phyloP scores from a whole-genome alignment of 2,113 vertebrate genomes.

The Calypte anna region DNA sequence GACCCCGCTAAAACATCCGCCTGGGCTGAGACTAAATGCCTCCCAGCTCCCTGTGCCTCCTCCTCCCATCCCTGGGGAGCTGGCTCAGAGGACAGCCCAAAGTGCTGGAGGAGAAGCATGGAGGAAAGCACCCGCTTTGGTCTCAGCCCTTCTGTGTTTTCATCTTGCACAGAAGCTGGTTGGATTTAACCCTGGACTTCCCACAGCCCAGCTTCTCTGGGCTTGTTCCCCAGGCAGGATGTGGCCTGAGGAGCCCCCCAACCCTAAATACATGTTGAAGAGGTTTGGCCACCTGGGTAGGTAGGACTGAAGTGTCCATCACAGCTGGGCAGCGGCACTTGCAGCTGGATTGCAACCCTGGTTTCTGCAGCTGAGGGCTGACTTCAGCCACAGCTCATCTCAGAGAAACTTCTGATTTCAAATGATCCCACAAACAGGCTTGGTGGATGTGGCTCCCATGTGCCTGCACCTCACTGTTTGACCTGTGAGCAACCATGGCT shows the following conservation, averaged over 20 bases:
- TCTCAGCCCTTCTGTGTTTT: background rate
- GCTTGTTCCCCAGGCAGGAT: background rate
- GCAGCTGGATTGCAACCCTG: background rate
- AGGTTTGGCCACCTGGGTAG: background rate
- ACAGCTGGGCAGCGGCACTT: background rate
- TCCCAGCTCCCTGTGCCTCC: background rate
- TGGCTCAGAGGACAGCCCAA: background rate
- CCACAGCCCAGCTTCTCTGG: background rate
- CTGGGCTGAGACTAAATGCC: background rate
- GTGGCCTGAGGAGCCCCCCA: background rate
- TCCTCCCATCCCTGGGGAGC: background rate
- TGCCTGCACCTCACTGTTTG: background rate
- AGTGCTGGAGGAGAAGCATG: background rate
- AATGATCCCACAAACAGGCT: background rate
- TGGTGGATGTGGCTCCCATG: fast-evolving
- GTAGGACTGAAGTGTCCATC: background rate
- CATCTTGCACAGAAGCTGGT: background rate
- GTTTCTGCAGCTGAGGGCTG: slow-evolving; percentile 37
- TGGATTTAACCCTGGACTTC: background rate
- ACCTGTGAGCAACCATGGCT: background rate
- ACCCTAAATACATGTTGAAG: background rate
- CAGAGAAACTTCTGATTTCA: background rate
- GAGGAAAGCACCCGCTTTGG: background rate
- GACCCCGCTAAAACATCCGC: background rate
- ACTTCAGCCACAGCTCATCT: background rate